Evolutionary conservation across 2,797 vertebrate species (phyloP), one percentile per base, ranked within the genome.

Genomic region (Sebastes kiyomatsui): DNA sequence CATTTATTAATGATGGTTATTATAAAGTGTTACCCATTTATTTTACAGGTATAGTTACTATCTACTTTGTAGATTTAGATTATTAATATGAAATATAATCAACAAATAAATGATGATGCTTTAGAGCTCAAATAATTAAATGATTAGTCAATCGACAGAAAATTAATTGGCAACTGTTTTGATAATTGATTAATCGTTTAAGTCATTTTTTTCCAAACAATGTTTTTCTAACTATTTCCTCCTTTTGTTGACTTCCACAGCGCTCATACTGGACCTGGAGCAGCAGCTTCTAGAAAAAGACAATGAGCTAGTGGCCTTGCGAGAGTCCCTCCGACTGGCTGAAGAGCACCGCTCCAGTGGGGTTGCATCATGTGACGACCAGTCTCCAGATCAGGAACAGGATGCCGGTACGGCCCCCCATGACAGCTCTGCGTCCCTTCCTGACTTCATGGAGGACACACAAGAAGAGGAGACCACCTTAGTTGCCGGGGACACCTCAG

Each of bases 381-480:
- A 85, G 55, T 67, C 46, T 64, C 66, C 52, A 75, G 81, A 77
- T 64, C 85, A 78, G 60, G 72, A 5, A 38, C 80, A 69, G 46
- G 84, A 82, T 65, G 61, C 22, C 33, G 38, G 59, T 6, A 2
- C 23, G 0, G 35, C 49, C n/a, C 54, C 75, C 6, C 35, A 46
- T 13, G 86, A 92, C 59, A 72, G 46, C 28, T 73, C 90, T 67
- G 56, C 56, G 56, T 75, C 32, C 3, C 83, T 83, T 25, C 79
- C 88, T 20, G 90, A 89, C 13, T 82, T 84, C 12, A 72, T 92
- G 66, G 94, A 94, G 35, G 90, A 91, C 1, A 66, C 90, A 25
- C 84, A 80, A 71, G 95, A 95, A 30, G 95, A 95, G 38, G 95
- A 96, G n/a, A 93, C 88, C 58, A 95, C 95, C 16, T 81, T 96